These are phyloP conservation scores for Ectropis crepuscularia DNA, from an alignment of 2,888 invertebrate species.

Conservation along the genomic window DNA sequence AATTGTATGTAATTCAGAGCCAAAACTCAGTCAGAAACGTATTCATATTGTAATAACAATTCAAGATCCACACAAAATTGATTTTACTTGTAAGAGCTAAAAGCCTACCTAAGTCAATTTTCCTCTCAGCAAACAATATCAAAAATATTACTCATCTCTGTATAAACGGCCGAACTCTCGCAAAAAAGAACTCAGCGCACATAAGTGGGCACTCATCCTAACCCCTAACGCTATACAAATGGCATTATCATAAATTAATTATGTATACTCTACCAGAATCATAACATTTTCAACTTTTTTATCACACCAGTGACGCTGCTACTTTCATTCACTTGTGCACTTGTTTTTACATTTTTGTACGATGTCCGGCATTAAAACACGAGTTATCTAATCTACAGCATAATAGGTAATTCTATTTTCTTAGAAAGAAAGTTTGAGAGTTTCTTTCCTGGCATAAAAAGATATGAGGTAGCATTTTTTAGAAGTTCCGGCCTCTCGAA, in stretches of 20 bases:
- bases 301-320: constrained; percentile 35
- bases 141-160: constrained; percentile 38
- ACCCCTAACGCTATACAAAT: constrained; percentile 49
- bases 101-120: constrained; percentile 25
- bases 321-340: constrained; percentile 41
- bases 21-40: no score
- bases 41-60: no score
- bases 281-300: constrained; percentile 54
- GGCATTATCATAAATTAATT: constrained; percentile 69
- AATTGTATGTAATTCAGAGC: no score
- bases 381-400: constrained; percentile 38
- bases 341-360: constrained; percentile 43
- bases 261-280: constrained; percentile 59
- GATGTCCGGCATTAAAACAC: constrained; percentile 34
- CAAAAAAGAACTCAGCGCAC: constrained; percentile 41
- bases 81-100: not conserved
- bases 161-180: constrained; percentile 37
- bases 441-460: constrained; percentile 30
- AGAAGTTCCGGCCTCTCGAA: constrained; percentile 13
- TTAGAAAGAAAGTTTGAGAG: constrained; percentile 34
- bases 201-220: constrained; percentile 57
- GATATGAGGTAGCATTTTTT: constrained; percentile 33
- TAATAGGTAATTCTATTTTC: constrained; percentile 31
- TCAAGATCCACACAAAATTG: no score
- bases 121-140: constrained; percentile 34